Base-by-base conservation (phyloP, 1,140 invertebrate genomes). In the Piezodorus guildinii region DNA sequence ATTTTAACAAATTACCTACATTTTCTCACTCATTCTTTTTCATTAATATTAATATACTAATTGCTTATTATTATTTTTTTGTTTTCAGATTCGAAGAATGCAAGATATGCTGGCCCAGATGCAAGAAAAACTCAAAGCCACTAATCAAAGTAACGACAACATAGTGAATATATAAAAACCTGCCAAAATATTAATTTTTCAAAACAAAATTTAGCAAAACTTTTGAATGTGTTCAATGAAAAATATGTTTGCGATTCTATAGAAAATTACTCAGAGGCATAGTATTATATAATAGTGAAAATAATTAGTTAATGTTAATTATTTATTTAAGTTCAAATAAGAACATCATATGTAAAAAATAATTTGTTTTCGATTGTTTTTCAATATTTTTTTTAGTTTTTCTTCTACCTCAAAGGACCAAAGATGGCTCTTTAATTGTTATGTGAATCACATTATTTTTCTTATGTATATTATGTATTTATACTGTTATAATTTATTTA, bases 91-190 rank as follows among this genome's bases (percentile, higher is more conserved):
- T 69, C 83, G 90, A 71, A 81, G 90, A 71, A 95, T 95, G 94
- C 93, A 96, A 77, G 91, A 96, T 74, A 95, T 96, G 85, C 80
- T 98, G 63, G 85, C 88, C 27, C 90, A 94, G 75, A 98, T 98
- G 94, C 92, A 98, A 79, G 90, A 94, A 70, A 91, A 96, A 77
- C 82, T 97, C 30, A 90, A 91, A 76, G 85, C 85, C 66, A 85
- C 85, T 62, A 84, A 85, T 70, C 81, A 84, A 71, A 70, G 68
- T 58, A 66, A 65, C 44, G 69, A 71, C 34, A 44, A 60, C 30
- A 43, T 60, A 21, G 58, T 60, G 16, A 60, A 60, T 60, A 60
- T 60, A 60, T 60, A 60, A 56, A n/a, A 60, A 23, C 23, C 23
- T 56, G 52, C 23, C 52, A 56, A 49, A 2, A 6, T 49, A 19